phyloP scores from a whole-genome alignment of 1,140 invertebrate genomes.

The Palaemon carinicauda region DNA sequence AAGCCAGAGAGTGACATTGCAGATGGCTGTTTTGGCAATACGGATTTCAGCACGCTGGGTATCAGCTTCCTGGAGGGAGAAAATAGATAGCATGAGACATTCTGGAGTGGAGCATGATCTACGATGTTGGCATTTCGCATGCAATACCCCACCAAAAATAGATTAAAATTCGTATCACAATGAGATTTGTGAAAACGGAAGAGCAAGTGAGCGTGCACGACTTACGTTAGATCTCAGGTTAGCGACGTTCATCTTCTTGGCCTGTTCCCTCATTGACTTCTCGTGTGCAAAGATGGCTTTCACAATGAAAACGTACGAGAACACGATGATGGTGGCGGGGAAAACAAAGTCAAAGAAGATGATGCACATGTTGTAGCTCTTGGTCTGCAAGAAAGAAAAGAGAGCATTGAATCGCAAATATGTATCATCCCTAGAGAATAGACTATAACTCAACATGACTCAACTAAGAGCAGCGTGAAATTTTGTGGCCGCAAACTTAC shows the following conservation, averaged over 20 bases:
- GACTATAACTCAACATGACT: too few species aligned
- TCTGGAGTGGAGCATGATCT: too few species aligned
- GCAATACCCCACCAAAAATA: too few species aligned
- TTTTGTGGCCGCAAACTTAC: neutral
- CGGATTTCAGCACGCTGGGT: constrained; percentile 60
- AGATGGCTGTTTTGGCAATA: constrained; percentile 65
- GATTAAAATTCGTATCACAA: too few species aligned
- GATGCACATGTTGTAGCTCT: constrained; percentile 47
- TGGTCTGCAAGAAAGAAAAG: neutral
- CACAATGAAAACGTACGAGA: constrained; percentile 67
- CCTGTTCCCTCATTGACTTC: constrained; percentile 65
- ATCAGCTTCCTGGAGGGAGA: constrained; percentile 45
- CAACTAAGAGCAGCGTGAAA: too few species aligned
- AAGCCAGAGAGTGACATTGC: constrained; percentile 64
- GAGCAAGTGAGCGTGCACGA: neutral
- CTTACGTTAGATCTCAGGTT: constrained; percentile 62
- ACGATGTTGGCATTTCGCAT: too few species aligned
- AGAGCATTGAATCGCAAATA: too few species aligned
- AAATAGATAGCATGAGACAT: neutral
- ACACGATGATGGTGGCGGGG: constrained; percentile 61
- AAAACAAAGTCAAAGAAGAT: constrained; percentile 60
- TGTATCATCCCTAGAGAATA: too few species aligned
- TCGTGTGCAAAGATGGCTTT: constrained; percentile 67
- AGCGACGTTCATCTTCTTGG: constrained; percentile 66
- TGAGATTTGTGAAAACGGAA: too few species aligned